phyloP scores from a whole-genome alignment of 1,140 invertebrate species.

The Ostrea denselamellosa region DNA sequence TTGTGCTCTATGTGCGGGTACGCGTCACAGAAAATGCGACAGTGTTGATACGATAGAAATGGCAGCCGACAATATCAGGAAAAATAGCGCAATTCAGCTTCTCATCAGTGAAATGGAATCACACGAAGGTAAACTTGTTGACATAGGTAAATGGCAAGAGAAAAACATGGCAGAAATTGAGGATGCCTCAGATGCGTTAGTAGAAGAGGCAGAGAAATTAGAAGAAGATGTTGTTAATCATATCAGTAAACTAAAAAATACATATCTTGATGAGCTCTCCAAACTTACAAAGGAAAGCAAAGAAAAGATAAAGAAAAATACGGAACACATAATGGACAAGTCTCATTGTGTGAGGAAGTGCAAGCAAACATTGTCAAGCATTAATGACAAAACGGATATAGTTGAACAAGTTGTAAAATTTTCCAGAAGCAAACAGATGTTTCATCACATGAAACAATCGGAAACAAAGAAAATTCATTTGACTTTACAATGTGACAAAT shows the following conservation, averaged over 20 bases:
- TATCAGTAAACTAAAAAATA: not conserved
- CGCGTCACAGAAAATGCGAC: constrained; percentile 1
- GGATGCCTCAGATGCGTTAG: not conserved
- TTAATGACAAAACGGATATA: not conserved
- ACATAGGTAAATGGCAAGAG: not conserved
- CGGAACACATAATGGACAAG: not conserved
- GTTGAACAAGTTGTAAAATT: not conserved
- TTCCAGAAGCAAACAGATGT: not conserved
- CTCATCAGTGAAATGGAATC: not conserved
- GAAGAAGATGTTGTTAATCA: not conserved
- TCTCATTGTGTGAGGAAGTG: not conserved
- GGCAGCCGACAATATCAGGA: not conserved
- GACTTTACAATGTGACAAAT: not conserved
- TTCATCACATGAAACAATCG: not conserved
- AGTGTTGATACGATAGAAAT: not conserved
- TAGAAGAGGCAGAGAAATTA: not conserved
- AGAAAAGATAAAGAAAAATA: not conserved
- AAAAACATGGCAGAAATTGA: not conserved
- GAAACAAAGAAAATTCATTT: not conserved
- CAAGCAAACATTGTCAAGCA: not conserved
- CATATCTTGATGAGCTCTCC: not conserved
- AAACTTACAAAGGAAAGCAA: not conserved
- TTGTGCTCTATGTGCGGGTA: not conserved
- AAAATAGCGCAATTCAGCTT: not conserved
- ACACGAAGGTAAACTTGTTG: not conserved